A percentile compares a stretch with the other conserved stretches of the same genome.
These are phyloP conservation scores for Mus pahari DNA, from an alignment of 2,113 vertebrate species.

Conservation along the genomic window DNA sequence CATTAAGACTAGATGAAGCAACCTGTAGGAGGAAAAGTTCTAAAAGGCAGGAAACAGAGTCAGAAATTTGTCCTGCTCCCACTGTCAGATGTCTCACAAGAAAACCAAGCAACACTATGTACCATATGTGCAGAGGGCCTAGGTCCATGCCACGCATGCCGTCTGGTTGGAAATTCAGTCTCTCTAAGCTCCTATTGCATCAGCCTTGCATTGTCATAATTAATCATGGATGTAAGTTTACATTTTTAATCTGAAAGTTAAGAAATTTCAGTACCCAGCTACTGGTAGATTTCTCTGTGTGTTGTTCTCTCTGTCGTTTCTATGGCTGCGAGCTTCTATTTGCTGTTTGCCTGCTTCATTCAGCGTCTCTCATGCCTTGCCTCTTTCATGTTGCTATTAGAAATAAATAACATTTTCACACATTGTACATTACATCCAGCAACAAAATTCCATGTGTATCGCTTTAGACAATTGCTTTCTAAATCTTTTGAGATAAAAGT, in stretches of 20 bases:
- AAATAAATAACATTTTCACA: background rate
- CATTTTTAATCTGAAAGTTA: background rate
- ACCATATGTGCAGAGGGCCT: too few species aligned
- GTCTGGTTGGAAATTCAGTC: too few species aligned
- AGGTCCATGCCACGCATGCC: too few species aligned
- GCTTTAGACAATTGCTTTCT: background rate
- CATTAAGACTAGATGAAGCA: too few species aligned
- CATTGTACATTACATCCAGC: too few species aligned
- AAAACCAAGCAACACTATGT: too few species aligned
- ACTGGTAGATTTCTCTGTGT: background rate
- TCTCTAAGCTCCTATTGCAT: background rate
- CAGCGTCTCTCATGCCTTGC: background rate
- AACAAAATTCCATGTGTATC: background rate
- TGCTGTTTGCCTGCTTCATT: background rate
- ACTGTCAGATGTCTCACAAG: too few species aligned
- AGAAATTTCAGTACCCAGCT: background rate
- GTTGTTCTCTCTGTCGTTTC: background rate
- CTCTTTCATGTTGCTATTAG: background rate
- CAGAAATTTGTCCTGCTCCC: too few species aligned
- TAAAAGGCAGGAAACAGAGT: too few species aligned
- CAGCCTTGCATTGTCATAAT: too few species aligned
- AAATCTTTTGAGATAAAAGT: too few species aligned
- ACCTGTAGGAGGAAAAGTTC: too few species aligned
- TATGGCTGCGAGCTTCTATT: background rate
- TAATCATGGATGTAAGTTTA: background rate